A percentile compares a stretch with the other conserved stretches of the same genome.
Evolutionary conservation across 2,888 invertebrate genomes (phyloP).

Genomic region (Orthosia gothica): DNA sequence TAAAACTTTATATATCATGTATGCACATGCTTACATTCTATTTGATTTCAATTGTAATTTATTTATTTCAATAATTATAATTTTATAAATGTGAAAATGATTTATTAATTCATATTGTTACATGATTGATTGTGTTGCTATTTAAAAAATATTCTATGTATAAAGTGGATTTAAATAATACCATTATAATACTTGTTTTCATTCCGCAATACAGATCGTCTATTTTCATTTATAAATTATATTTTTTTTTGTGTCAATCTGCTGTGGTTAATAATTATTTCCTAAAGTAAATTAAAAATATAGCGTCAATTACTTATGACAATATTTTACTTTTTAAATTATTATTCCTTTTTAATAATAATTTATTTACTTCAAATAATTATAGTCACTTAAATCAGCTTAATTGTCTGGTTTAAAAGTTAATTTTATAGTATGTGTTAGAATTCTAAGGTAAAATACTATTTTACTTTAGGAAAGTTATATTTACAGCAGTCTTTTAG

Average conservation of each 20-base stretch:
- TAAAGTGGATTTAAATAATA: constrained; percentile 32
- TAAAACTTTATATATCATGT: constrained; percentile 14
- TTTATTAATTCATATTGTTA: constrained; percentile 13
- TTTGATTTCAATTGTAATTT: constrained; percentile 43
- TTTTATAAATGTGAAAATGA: constrained; percentile 30
- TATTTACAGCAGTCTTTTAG: constrained; percentile 33
- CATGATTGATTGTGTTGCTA: constrained; percentile 35
- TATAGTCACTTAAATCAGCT: neutral
- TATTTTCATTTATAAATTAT: constrained; percentile 46
- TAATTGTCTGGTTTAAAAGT: neutral
- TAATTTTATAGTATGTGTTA: neutral
- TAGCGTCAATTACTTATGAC: too few species aligned
- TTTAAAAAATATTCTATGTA: constrained; percentile 33
- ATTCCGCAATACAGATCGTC: constrained; percentile 65
- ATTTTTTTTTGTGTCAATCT: constrained; percentile 31
- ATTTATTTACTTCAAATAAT: too few species aligned
- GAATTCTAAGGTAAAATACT: neutral
- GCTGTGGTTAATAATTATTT: constrained; percentile 18
- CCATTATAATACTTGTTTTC: constrained; percentile 59
- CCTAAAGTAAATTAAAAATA: constrained; percentile 2
- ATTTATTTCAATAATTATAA: constrained; percentile 47
- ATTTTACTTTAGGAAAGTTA: constrained; percentile 12
- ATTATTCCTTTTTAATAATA: too few species aligned
- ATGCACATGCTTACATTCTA: constrained; percentile 51
- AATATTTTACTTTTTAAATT: too few species aligned